Evolutionary conservation across 2,113 vertebrate genomes (phyloP).

Genomic region (Petrocephalus zakoni): DNA sequence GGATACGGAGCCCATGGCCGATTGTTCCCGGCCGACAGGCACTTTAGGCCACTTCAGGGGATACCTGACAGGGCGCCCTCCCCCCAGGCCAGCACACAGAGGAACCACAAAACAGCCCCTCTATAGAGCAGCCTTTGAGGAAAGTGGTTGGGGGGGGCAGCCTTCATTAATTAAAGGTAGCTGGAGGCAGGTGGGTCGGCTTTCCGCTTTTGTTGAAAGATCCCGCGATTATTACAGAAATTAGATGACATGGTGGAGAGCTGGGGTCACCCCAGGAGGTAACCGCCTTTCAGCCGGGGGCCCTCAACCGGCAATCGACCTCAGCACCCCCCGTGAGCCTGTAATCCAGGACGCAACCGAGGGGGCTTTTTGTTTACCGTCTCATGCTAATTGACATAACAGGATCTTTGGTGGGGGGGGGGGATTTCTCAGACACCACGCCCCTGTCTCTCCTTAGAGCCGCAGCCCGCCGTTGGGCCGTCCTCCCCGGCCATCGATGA

Average conservation of each 20-base stretch:
- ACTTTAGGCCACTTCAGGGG: slow-evolving; percentile 38
- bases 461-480: background rate
- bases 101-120: slow-evolving; percentile 19
- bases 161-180: slow-evolving; percentile 31
- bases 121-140: slow-evolving; percentile 22
- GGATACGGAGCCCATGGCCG: slow-evolving; percentile 34
- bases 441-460: slow-evolving; percentile 26
- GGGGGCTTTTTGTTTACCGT: slow-evolving; percentile 37
- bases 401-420: slow-evolving; percentile 25
- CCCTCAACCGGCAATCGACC: slow-evolving; percentile 15
- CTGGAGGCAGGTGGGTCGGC: slow-evolving; percentile 39
- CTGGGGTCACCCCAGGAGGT: slow-evolving; percentile 33
- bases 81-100: slow-evolving; percentile 25
- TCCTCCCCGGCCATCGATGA: background rate
- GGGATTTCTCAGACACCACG: slow-evolving; percentile 5
- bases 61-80: slow-evolving; percentile 32
- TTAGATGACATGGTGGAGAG: slow-evolving; percentile 47
- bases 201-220: slow-evolving; percentile 43
- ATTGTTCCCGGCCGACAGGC: slow-evolving; percentile 43
- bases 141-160: slow-evolving; percentile 16
- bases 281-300: slow-evolving; percentile 34
- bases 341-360: slow-evolving; percentile 36
- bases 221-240: slow-evolving; percentile 43
- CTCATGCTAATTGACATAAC: slow-evolving; percentile 48
- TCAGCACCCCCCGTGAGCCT: slow-evolving; percentile 29